These are phyloP conservation scores for Gymnocheta viridis DNA, from an alignment of 2,888 invertebrate species.

Conservation along the genomic window DNA sequence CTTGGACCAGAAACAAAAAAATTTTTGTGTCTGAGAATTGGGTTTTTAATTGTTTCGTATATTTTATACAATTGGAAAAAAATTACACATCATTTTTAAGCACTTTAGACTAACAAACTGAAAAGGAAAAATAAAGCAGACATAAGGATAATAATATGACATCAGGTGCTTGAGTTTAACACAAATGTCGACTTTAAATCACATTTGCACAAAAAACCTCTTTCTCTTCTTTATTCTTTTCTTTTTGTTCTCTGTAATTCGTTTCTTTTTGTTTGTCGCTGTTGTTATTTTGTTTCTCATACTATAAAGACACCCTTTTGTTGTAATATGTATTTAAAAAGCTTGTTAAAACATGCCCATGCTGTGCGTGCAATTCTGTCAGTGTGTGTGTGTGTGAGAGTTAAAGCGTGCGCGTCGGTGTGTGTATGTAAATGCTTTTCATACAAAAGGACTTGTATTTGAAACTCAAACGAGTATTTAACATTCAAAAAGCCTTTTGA, in stretches of 20 bases:
- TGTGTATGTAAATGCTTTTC: not conserved
- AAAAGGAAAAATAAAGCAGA: slow-evolving; percentile 22
- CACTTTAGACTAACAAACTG: not conserved
- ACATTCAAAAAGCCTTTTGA: slow-evolving; percentile 23
- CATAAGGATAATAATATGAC: slow-evolving; percentile 64
- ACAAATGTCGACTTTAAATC: slow-evolving; percentile 68
- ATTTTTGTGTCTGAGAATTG: too few species aligned
- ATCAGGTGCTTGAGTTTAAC: slow-evolving; percentile 69
- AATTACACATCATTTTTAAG: slow-evolving; percentile 7
- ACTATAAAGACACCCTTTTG: slow-evolving; percentile 54
- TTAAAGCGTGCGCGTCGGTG: not conserved
- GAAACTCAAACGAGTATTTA: slow-evolving; percentile 59
- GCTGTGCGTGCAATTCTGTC: not conserved
- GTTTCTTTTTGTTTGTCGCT: slow-evolving; percentile 11
- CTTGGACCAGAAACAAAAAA: too few species aligned
- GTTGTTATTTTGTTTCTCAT: slow-evolving; percentile 22
- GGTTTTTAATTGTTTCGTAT: too few species aligned
- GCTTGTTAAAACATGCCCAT: slow-evolving; percentile 48
- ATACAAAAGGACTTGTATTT: slow-evolving; percentile 47
- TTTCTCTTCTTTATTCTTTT: slow-evolving; percentile 13
- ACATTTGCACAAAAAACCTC: slow-evolving; percentile 65
- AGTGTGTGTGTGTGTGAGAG: not conserved
- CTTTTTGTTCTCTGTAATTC: slow-evolving; percentile 42
- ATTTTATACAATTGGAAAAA: too few species aligned
- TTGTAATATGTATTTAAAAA: slow-evolving; percentile 51